phyloP scores from a whole-genome alignment of 2,797 vertebrate genomes.

The Euphonia xanthogaster region DNA sequence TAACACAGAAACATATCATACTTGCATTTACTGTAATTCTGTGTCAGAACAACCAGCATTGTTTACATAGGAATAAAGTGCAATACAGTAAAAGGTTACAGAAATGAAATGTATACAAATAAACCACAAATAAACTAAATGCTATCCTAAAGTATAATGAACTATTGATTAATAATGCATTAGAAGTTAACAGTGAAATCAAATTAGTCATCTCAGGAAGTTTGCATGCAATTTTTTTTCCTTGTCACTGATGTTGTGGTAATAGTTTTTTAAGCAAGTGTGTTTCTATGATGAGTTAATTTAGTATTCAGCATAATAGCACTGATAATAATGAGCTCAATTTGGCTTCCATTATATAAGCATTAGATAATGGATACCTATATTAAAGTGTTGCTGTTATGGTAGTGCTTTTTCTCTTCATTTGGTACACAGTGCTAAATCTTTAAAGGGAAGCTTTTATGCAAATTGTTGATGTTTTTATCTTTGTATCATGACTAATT shows the following conservation, averaged over 20 bases:
- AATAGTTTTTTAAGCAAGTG: conserved; percentile 68
- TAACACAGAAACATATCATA: neutral
- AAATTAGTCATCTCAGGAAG: conserved; percentile 73
- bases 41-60: neutral
- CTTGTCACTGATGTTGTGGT: conserved; percentile 57
- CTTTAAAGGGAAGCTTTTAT: conserved; percentile 73
- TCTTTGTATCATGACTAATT: conserved; percentile 57
- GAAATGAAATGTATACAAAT: conserved; percentile 73
- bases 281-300: conserved; percentile 69
- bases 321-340: conserved; percentile 74
- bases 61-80: conserved; percentile 62
- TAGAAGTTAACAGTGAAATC: conserved; percentile 73
- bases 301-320: conserved; percentile 74
- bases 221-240: conserved; percentile 44
- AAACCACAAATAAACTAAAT: conserved; percentile 69
- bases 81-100: conserved; percentile 60
- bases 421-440: conserved; percentile 69
- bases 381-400: conserved; percentile 68
- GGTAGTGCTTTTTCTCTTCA: conserved; percentile 53
- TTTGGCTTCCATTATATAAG: conserved; percentile 75
- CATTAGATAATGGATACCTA: conserved; percentile 77
- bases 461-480: conserved; percentile 71
- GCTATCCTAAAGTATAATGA: conserved; percentile 76
- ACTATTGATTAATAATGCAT: conserved; percentile 78
- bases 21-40: neutral